A percentile compares a stretch with the other conserved stretches of the same genome.
Evolutionary conservation across 2,113 vertebrate species (phyloP).

Genomic region (Lampris incognitus): DNA sequence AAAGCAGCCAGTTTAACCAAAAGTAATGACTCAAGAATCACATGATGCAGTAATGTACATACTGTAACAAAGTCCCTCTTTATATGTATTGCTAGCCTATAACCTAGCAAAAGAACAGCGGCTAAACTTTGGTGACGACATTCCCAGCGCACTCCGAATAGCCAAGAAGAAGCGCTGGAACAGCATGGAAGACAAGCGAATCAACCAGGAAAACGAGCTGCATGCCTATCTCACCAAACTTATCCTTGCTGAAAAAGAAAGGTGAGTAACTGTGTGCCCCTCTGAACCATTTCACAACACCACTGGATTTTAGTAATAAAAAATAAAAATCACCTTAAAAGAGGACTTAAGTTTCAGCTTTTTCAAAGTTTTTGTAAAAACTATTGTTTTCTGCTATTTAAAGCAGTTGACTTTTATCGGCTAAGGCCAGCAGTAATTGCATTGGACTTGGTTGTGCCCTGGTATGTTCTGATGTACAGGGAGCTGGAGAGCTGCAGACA

Average conservation of each 20-base stretch:
- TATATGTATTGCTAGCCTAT: conserved; percentile 80
- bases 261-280: conserved; percentile 68
- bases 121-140: conserved; percentile 94
- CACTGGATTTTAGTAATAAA: too few species aligned
- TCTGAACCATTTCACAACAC: too few species aligned
- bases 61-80: background rate
- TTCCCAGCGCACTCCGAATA: conserved; percentile 90
- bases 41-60: too few species aligned
- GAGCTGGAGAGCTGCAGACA: conserved; percentile 86
- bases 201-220: conserved; percentile 94
- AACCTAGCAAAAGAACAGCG: conserved; percentile 94
- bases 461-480: conserved; percentile 68
- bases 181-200: conserved; percentile 91
- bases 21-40: too few species aligned
- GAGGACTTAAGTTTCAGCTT: too few species aligned
- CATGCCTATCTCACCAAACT: conserved; percentile 92
- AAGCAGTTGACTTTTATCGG: too few species aligned
- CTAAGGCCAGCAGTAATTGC: too few species aligned
- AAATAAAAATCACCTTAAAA: too few species aligned
- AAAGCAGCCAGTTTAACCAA: too few species aligned
- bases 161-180: conserved; percentile 97
- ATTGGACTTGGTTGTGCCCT: background rate
- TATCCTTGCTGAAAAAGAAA: conserved; percentile 90
- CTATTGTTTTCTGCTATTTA: too few species aligned
- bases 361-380: too few species aligned